phyloP scores from a whole-genome alignment of 1,140 invertebrate genomes.

The Brachionus angularis region DNA sequence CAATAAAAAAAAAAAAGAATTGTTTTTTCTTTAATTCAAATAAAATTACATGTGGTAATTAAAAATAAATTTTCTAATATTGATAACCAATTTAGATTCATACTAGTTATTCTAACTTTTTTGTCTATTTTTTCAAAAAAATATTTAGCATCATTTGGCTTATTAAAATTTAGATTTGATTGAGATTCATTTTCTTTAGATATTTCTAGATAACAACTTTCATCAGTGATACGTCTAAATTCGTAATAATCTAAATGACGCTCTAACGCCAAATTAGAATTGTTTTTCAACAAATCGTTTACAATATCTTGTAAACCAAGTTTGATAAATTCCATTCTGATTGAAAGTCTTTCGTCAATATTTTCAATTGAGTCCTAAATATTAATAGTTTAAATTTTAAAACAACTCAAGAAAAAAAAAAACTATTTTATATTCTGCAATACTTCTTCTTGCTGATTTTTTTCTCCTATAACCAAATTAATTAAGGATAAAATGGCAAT shows the following conservation, averaged over 20 bases:
- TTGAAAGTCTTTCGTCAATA: background rate
- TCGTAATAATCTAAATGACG: conserved; percentile 22
- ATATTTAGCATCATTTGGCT: background rate
- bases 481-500: conserved; percentile 19
- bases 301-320: conserved; percentile 28
- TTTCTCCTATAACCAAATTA: conserved; percentile 20
- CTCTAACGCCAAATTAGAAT: background rate
- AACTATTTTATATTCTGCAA: background rate
- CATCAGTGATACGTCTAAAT: conserved; percentile 10
- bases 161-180: background rate
- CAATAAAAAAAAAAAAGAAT: background rate
- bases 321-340: conserved; percentile 39
- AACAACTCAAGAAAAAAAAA: no score
- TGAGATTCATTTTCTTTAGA: background rate
- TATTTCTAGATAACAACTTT: conserved; percentile 14
- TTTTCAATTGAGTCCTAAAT: background rate
- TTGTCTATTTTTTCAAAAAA: conserved; percentile 15
- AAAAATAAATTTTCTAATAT: background rate
- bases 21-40: background rate
- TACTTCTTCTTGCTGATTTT: conserved; percentile 11
- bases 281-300: background rate
- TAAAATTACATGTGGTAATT: background rate
- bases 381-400: no score
- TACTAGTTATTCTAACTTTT: background rate
- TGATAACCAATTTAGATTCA: background rate